Evolutionary conservation across 2,888 invertebrate genomes (phyloP), one percentile per base, ranked within the genome.

Genomic region (Cyclophora albipunctata): DNA sequence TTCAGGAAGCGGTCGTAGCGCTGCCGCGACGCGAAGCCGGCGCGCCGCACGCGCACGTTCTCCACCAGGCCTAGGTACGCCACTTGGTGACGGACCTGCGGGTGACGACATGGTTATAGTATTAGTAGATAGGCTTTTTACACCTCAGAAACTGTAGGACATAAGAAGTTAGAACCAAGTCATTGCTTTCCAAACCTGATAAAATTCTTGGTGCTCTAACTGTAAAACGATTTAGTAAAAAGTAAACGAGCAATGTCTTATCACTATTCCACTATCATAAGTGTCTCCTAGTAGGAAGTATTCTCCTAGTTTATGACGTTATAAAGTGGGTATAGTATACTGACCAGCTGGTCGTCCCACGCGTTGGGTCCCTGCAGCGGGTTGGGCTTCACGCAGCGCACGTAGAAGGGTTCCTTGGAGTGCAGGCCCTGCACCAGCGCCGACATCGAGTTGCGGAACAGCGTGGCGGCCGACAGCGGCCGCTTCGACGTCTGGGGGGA

Each of bases 311-410:
- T 20, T 20, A 20, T 20, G 20, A 20, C 40, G 3, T 4, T 2
- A 40, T 43, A 5, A 2, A 42, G 43, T 34, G 5, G 20, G n/a
- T 34, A 33, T 20, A 5, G 20, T 6, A 20, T 20, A 45, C 78
- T 81, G 34, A 92, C 91, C 67, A 97, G 91, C 73, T 95, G 93
- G 7, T 94, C 92, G 76, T 98, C 96, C 84, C 98, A 98, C 42
- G 92, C 89, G 42, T 91, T 90, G 0, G 98, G 93, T 41, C 96
- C 94, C 88, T 99, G 99, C 48, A 95, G 91, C 67, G 98, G 97
- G 83, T 98, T 99, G 34, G 99, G 99, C 73, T 99, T 99, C 71
- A 99, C 94, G 80, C 99, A 99, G 53, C 99, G 93, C 58, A 99
- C 96, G 87, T 99, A 99, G 89, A 96, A 97, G 0, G 98, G 98